phyloP scores from a whole-genome alignment of 2,797 vertebrate species.

The Cygnus olor region DNA sequence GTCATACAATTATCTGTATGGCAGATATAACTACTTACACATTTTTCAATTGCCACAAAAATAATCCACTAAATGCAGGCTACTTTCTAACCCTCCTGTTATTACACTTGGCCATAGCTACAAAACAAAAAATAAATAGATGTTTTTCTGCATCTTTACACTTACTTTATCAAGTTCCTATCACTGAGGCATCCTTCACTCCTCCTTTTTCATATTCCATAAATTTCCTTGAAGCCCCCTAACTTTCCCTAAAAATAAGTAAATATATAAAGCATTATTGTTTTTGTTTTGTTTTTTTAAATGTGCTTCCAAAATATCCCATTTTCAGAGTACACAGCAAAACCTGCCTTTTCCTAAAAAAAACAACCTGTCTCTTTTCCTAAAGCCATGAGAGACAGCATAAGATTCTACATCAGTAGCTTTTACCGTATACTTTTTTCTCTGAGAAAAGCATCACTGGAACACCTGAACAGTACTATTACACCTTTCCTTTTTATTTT shows the following conservation, averaged over 20 bases:
- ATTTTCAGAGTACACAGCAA: conserved; percentile 4
- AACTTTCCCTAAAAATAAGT: background rate
- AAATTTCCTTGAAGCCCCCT: background rate
- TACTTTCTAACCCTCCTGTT: conserved; percentile 49
- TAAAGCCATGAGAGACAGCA: background rate
- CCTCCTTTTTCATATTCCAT: background rate
- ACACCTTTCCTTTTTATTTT: conserved; percentile 46
- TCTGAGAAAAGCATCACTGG: conserved; percentile 64
- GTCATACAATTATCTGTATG: conserved; percentile 25
- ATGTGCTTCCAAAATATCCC: background rate
- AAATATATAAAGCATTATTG: background rate
- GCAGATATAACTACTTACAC: too few species aligned
- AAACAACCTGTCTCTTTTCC: background rate
- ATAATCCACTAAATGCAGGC: conserved; percentile 30
- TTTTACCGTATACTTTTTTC: conserved; percentile 17
- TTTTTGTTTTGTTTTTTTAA: background rate
- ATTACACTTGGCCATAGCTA: conserved; percentile 54
- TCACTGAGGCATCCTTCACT: background rate
- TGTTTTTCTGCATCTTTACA: conserved; percentile 57
- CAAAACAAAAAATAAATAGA: conserved; percentile 57
- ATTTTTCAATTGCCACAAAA: conserved; percentile 57
- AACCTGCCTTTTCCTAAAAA: background rate
- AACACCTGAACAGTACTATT: conserved; percentile 65
- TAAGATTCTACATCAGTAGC: conserved; percentile 13
- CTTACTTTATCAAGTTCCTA: conserved; percentile 50